Evolutionary conservation across 2,888 invertebrate genomes (phyloP).

Genomic region (Caenorhabditis plicata): DNA sequence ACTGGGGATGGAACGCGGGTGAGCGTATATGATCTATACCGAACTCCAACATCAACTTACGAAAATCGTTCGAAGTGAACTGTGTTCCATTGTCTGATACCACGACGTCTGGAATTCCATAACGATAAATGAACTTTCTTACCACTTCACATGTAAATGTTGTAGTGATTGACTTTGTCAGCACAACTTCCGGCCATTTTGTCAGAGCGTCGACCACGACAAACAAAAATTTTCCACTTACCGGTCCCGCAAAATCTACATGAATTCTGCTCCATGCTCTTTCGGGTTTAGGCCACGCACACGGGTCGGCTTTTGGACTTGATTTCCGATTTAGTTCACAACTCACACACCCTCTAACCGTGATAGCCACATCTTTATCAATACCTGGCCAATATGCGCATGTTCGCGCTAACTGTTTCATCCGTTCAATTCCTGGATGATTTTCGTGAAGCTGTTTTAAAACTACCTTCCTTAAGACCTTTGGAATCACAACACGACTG

Average conservation of each 20-base stretch:
- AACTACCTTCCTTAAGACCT: conserved; percentile 21
- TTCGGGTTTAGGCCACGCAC: conserved; percentile 27
- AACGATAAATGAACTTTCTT: conserved; percentile 11
- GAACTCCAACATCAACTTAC: conserved; percentile 7
- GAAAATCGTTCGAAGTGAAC: conserved; percentile 30
- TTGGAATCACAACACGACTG: conserved; percentile 51
- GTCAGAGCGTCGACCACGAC: conserved; percentile 67
- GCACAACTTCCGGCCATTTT: conserved; percentile 67
- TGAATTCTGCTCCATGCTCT: conserved; percentile 66
- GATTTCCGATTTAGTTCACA: conserved; percentile 29
- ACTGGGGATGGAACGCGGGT: conserved; percentile 38
- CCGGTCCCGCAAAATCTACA: conserved; percentile 67
- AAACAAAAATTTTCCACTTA: conserved; percentile 40
- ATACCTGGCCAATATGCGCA: conserved; percentile 56
- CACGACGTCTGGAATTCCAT: conserved; percentile 29
- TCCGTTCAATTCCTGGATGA: conserved; percentile 51
- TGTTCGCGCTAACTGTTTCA: conserved; percentile 50
- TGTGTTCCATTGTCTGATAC: conserved; percentile 45
- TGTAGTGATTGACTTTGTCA: conserved; percentile 8
- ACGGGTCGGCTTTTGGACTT: conserved; percentile 12
- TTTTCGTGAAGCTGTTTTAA: conserved; percentile 51
- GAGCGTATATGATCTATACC: conserved; percentile 24
- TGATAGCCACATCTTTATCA: conserved; percentile 22
- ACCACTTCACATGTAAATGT: conserved; percentile 10
- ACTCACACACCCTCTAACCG: conserved; percentile 29